These are phyloP conservation scores for Orthonyx spaldingii DNA, from an alignment of 2,113 vertebrate genomes.

Conservation along the genomic window DNA sequence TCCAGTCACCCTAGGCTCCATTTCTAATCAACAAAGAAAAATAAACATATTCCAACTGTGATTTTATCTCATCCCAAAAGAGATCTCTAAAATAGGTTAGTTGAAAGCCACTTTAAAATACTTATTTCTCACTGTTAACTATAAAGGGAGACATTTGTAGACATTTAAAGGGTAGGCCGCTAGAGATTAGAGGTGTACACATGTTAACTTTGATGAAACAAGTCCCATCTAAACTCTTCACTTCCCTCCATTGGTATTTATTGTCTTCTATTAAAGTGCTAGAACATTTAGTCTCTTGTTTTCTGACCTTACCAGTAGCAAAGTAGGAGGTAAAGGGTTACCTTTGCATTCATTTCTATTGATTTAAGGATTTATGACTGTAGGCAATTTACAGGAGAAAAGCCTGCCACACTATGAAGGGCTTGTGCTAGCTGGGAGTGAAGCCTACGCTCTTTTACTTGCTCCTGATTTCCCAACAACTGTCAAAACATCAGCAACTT, in stretches of 20 bases:
- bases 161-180: not conserved
- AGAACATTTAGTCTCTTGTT: not conserved
- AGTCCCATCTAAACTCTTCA: not conserved
- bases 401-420: not conserved
- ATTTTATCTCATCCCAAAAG: slow-evolving; percentile 32
- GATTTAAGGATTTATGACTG: not conserved
- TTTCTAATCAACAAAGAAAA: slow-evolving; percentile 40
- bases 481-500: not conserved
- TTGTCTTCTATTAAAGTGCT: not conserved
- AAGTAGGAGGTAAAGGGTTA: not conserved
- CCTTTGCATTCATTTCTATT: not conserved
- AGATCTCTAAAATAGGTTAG: slow-evolving; percentile 5
- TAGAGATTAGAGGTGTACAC: not conserved
- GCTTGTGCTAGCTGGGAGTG: not conserved
- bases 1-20: not conserved
- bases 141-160: not conserved
- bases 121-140: not conserved
- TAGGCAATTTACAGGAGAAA: not conserved
- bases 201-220: not conserved
- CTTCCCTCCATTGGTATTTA: not conserved
- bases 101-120: not conserved
- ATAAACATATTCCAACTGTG: not conserved
- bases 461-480: not conserved
- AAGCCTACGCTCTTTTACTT: not conserved
- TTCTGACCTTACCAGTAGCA: not conserved